Evolutionary conservation across 2,113 vertebrate species (phyloP).

Genomic region (Ondatra zibethicus): DNA sequence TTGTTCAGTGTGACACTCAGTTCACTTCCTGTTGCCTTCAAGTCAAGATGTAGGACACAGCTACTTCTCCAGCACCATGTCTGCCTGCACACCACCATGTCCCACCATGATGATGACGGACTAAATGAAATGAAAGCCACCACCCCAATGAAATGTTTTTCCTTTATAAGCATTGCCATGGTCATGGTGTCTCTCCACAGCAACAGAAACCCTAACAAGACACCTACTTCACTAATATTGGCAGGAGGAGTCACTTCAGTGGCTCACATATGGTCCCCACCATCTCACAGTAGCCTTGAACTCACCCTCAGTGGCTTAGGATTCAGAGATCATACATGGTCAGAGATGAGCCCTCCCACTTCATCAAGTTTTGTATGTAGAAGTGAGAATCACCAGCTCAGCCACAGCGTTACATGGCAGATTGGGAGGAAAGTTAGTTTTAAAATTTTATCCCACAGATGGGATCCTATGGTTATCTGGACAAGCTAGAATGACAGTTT

Average conservation of each 20-base stretch:
- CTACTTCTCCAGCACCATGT: neutral
- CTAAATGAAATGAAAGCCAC: neutral
- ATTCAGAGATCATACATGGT: neutral
- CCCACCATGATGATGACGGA: neutral
- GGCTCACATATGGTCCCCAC: too few relatives aligned
- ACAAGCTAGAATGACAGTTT: neutral
- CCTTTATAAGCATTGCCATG: neutral
- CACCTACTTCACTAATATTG: neutral
- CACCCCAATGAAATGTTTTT: neutral
- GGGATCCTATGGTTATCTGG: neutral
- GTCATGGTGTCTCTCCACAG: neutral
- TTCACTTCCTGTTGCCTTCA: neutral
- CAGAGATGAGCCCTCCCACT: neutral
- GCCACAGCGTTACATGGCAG: neutral
- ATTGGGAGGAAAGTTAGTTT: neutral
- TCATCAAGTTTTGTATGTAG: too few relatives aligned
- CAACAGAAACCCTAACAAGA: neutral
- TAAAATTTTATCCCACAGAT: slow-evolving; percentile 22
- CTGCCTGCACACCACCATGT: neutral
- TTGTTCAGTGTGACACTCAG: neutral
- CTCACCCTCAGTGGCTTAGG: neutral
- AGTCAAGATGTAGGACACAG: neutral
- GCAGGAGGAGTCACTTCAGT: neutral
- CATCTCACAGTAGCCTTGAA: neutral
- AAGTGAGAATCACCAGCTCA: neutral